Conservation (phyloP, 1,140 invertebrate genomes). For the Trachymyrmex septentrionalis region DNA sequence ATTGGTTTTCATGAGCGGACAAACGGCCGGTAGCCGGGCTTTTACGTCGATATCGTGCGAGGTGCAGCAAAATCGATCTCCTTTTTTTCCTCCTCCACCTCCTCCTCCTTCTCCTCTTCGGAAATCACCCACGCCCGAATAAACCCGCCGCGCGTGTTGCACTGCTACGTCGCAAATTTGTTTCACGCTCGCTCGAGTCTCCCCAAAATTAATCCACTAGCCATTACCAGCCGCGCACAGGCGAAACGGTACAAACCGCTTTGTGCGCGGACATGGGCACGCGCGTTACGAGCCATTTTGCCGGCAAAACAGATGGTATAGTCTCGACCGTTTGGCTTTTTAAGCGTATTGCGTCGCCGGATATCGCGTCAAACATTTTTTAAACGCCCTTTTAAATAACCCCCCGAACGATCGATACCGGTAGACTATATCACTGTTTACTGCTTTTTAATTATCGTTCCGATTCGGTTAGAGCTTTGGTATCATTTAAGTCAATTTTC, state of each 20-base stretch:
- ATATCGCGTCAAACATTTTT: constrained; percentile 60
- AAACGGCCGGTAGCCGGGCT: background rate
- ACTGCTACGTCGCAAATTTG: constrained; percentile 47
- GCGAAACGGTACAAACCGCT: constrained; percentile 55
- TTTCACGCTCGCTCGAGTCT: constrained; percentile 36
- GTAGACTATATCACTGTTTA: constrained; percentile 12
- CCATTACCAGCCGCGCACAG: constrained; percentile 45
- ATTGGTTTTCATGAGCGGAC: constrained; percentile 4
- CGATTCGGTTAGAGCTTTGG: background rate
- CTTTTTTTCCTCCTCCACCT: background rate
- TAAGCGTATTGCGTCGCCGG: constrained; percentile 31
- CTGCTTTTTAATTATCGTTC: constrained; percentile 38
- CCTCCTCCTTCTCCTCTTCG: background rate
- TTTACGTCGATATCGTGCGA: constrained; percentile 36
- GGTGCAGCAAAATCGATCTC: constrained; percentile 25
- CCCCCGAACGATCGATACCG: background rate
- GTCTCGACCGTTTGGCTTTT: constrained; percentile 27
- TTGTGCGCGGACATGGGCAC: constrained; percentile 50
- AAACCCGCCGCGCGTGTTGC: constrained; percentile 8
- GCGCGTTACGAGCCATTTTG: constrained; percentile 60
- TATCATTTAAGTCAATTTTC: background rate
- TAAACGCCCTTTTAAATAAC: constrained; percentile 57
- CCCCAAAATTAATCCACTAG: constrained; percentile 58
- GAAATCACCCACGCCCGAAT: constrained; percentile 54
- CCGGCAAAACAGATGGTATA: constrained; percentile 57